Base-by-base conservation (phyloP, 2,888 invertebrate genomes). In the Hypomecis punctinalis region DNA sequence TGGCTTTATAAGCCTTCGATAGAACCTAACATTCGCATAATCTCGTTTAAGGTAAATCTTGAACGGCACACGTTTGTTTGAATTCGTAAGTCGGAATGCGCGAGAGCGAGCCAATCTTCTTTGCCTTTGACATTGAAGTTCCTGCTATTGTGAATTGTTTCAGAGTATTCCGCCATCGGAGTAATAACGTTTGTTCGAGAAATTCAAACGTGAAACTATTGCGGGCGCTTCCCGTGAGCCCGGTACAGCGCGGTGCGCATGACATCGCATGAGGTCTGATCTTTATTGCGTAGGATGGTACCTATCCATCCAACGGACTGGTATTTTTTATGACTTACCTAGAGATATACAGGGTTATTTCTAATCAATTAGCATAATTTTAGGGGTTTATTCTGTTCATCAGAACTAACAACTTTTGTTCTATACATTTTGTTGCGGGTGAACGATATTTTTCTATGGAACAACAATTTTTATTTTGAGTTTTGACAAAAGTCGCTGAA, bases 161-260 rank as follows among this genome's bases (percentile, higher is more conserved):
- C 83, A 85, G 83, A 87, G 85, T 85, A 85, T 88, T 86, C 80
- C 79, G 78, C 88, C 80, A 85, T 88, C 85, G 85, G 83, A 83
- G 89, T 89, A 90, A 90, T 90, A 90, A 88, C 86, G 87, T 89
- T 89, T 88, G 89, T 84, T 86, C 85, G 84, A 88, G 88, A 88
- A 89, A 90, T 89, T 88, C 89, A 88, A 89, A 88, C 86, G 86
- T 78, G 85, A 79, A 89, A 88, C 89, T 89, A 87, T 89, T 87
- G 86, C 80, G 83, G 74, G 80, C 78, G 76, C 73, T 76, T 42
- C 33, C 52, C 37, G 63, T 59, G 51, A 56, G 42, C 37, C 47
- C 46, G 42, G 39, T n/a, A n/a, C 10, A 42, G n/a, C 49, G 37
- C 43, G 46, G 7, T 23, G 23, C n/a, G n/a, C n/a, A n/a, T 5